phyloP scores from a whole-genome alignment of 2,888 invertebrate species.

The Dryadula phaetusa region DNA sequence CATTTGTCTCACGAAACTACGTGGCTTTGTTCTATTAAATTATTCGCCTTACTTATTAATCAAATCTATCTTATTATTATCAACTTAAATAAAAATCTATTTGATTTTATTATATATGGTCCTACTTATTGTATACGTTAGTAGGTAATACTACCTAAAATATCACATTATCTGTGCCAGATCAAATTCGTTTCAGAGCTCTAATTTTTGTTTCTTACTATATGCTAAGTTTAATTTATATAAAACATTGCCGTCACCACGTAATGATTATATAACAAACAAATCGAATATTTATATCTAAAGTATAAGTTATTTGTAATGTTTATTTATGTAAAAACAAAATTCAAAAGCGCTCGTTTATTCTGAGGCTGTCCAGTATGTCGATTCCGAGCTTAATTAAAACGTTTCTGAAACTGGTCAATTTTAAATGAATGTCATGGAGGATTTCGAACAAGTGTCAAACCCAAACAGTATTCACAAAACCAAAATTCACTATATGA shows the following conservation, averaged over 20 bases:
- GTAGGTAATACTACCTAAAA: too few relatives aligned
- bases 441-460: constrained; percentile 30
- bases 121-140: too few relatives aligned
- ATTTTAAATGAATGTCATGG: constrained; percentile 54
- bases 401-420: constrained; percentile 58
- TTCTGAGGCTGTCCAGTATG: constrained; percentile 62
- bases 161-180: too few relatives aligned
- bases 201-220: too few relatives aligned
- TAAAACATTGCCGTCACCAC: too few relatives aligned
- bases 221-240: too few relatives aligned
- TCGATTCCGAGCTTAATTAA: constrained; percentile 67
- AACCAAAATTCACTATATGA: neutral
- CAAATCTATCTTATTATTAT: constrained; percentile 13
- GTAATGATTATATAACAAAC: too few relatives aligned
- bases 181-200: too few relatives aligned
- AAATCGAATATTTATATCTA: neutral
- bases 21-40: constrained; percentile 41
- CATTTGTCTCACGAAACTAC: constrained; percentile 65
- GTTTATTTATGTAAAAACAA: constrained; percentile 13
- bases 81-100: neutral
- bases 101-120: too few relatives aligned
- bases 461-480: constrained; percentile 19
- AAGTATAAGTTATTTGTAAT: neutral
- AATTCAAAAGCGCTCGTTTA: constrained; percentile 55
- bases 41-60: constrained; percentile 39